Evolutionary conservation across 2,888 invertebrate genomes (phyloP), one percentile per base, ranked within the genome.

Genomic region (Smittia aterrima): DNA sequence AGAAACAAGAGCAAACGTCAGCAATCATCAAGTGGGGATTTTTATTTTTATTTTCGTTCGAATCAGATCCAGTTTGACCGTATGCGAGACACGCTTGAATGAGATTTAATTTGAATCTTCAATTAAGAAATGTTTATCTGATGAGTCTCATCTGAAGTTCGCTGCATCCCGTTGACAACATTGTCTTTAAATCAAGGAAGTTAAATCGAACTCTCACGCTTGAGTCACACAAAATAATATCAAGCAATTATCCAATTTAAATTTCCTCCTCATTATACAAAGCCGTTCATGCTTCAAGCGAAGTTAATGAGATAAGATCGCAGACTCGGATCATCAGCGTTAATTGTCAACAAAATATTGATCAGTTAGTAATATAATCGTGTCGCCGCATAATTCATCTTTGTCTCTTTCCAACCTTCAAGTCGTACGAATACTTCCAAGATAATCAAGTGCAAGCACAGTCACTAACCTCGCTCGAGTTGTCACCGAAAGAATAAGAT

Each of bases 261-360:
- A 53, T 53, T 47, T 47, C 47, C 2, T 47, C 13, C 2, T 16
- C 47, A n/a, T 47, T 32, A n/a, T 2, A 2, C 3, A 11, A 2
- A 47, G 47, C 11, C 7, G 22, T 20, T 20, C 18, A 24, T 24
- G 13, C 58, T 22, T 22, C 20, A 9, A 16, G 58, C 24, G 6
- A 20, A 67, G 1, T 16, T 13, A 62, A 1, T 40, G 67, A 4
- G 67, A 67, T 25, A 67, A 66, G 6, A 66, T 66, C 32, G 27
- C 6, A 47, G 47, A 32, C 47, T 47, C n/a, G 4, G 32, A 27
- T 25, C 66, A 66, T 16, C 67, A 22, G 16, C 67, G 40, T 70
- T 70, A 70, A 70, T 70, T 70, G 70, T 70, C 70, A 70, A 47
- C 70, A 54, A 70, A 70, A 70, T 70, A 70, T 70, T 47, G 70